These are phyloP conservation scores for Connochaetes taurinus DNA, from an alignment of 2,113 vertebrate genomes.

Conservation along the genomic window DNA sequence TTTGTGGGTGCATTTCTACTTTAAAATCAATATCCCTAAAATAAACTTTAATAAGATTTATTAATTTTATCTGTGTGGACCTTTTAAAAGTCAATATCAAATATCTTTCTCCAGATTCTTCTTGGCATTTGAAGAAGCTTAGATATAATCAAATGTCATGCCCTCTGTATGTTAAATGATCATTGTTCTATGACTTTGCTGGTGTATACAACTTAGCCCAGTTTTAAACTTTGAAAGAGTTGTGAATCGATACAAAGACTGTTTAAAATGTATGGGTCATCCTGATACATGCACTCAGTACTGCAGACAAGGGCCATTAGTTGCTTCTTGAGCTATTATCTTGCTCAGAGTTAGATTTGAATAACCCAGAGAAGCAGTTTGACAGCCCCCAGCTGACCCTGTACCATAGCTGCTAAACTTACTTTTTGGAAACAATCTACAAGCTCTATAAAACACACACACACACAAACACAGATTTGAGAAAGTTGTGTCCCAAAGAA, in stretches of 20 bases:
- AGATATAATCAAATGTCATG: conserved; percentile 78
- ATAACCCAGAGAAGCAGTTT: background rate
- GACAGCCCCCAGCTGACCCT: background rate
- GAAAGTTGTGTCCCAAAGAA: background rate
- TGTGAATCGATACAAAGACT: conserved; percentile 67
- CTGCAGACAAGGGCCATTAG: conserved; percentile 9
- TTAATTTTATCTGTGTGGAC: conserved; percentile 74
- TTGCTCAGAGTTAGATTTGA: conserved; percentile 24
- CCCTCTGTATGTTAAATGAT: conserved; percentile 73
- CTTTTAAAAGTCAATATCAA: conserved; percentile 76
- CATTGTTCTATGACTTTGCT: conserved; percentile 64
- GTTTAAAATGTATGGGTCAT: conserved; percentile 45
- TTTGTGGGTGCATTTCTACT: conserved; percentile 78
- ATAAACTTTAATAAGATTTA: conserved; percentile 77
- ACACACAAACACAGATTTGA: background rate
- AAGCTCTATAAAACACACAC: background rate
- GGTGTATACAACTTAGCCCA: conserved; percentile 63
- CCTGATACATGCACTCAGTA: conserved; percentile 2
- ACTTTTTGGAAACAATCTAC: background rate
- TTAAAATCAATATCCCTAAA: conserved; percentile 81
- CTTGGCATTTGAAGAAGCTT: conserved; percentile 78
- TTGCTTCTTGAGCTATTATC: conserved; percentile 25
- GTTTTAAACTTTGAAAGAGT: conserved; percentile 75
- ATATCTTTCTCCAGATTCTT: conserved; percentile 72
- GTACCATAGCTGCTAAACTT: background rate